phyloP scores from a whole-genome alignment of 1,140 invertebrate genomes.

The Samia ricini region DNA sequence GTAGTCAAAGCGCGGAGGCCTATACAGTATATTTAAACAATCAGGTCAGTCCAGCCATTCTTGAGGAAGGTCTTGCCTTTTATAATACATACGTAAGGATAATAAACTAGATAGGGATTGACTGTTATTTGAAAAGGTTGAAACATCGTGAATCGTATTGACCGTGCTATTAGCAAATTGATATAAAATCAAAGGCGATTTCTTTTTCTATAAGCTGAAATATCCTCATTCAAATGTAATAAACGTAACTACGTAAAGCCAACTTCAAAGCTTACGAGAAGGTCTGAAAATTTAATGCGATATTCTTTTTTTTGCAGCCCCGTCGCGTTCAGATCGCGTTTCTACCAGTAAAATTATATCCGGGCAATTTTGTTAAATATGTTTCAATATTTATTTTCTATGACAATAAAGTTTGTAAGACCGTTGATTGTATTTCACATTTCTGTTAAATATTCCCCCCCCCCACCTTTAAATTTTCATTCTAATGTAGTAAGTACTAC shows the following conservation, averaged over 20 bases:
- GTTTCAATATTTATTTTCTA: not conserved
- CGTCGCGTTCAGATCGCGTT: not conserved
- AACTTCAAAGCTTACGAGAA: slow-evolving; percentile 8
- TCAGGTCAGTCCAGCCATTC: too few relatives aligned
- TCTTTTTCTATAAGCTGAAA: not conserved
- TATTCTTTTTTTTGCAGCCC: slow-evolving; percentile 7
- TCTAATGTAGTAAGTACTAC: too few relatives aligned
- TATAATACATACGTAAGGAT: not conserved
- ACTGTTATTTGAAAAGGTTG: not conserved
- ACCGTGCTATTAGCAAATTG: not conserved
- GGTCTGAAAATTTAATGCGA: slow-evolving; percentile 6
- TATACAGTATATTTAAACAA: too few relatives aligned
- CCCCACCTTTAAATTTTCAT: too few relatives aligned
- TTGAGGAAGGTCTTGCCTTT: too few relatives aligned
- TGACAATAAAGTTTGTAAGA: slow-evolving; percentile 14
- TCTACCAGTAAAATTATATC: not conserved
- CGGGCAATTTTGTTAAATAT: not conserved
- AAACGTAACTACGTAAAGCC: slow-evolving; percentile 5
- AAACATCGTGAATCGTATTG: not conserved
- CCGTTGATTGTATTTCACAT: not conserved
- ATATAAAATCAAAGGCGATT: not conserved
- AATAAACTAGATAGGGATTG: not conserved
- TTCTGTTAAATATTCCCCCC: not conserved
- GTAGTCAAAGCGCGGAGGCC: too few relatives aligned
- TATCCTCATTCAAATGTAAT: slow-evolving; percentile 11